phyloP scores from a whole-genome alignment of 2,888 invertebrate species.

The Drosophila meridionalis region DNA sequence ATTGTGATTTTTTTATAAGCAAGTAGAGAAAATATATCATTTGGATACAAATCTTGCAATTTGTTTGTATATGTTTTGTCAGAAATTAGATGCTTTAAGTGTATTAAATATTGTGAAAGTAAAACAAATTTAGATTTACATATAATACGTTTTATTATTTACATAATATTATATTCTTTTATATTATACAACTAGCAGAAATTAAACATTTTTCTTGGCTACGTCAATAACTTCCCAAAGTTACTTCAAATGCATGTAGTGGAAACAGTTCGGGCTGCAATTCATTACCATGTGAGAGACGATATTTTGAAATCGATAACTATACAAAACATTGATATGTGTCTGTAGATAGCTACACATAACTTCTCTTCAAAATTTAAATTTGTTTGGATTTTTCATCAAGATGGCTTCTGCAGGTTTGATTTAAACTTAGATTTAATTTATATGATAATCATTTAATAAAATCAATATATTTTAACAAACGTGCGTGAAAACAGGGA shows the following conservation, averaged over 20 bases:
- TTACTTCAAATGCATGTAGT: background rate
- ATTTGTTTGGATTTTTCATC: conserved; percentile 84
- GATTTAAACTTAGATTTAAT: conserved; percentile 83
- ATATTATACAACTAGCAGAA: too few relatives aligned
- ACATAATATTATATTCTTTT: too few relatives aligned
- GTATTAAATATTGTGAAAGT: too few relatives aligned
- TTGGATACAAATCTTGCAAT: too few relatives aligned
- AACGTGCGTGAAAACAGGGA: background rate
- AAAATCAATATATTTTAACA: background rate
- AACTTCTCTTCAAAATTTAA: conserved; percentile 67
- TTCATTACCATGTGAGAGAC: background rate
- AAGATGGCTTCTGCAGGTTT: conserved; percentile 91
- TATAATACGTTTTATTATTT: too few relatives aligned
- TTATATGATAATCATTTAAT: background rate
- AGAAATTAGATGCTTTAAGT: too few relatives aligned
- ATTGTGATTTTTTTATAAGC: too few relatives aligned
- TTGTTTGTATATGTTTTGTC: too few relatives aligned
- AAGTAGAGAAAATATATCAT: too few relatives aligned
- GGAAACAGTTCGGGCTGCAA: background rate
- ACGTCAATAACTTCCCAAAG: too few relatives aligned
- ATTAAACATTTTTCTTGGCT: background rate
- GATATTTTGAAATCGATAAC: conserved; percentile 30
- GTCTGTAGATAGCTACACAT: conserved; percentile 50
- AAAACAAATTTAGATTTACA: too few relatives aligned
- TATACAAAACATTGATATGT: conserved; percentile 34